Evolutionary conservation across 2,113 vertebrate genomes (phyloP), one percentile per base, ranked within the genome.

Genomic region (Gallinago undulata): DNA sequence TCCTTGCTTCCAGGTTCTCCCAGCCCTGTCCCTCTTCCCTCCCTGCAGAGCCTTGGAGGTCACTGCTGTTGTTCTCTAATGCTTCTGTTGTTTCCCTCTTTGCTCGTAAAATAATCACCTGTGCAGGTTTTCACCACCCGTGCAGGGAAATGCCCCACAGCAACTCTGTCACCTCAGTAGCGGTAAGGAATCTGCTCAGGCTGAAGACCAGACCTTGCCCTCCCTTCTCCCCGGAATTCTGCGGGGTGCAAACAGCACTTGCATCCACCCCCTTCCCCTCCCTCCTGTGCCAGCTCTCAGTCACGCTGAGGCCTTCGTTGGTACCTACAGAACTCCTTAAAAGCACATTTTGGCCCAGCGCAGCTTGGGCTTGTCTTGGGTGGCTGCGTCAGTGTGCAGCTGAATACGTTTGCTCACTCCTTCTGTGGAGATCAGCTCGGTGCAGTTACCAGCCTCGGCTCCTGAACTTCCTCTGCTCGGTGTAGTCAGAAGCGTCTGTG

Each of bases 71-170:
- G 53, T 73, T 70, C 63, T 21, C 51, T 35, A 77, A 76, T 86
- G 51, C 51, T 70, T 62, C n/a, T 10, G 0, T 83, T 31, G 22
- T 67, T 81, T 56, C 14, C 51, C 39, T 14, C 43, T 75, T 87
- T 72, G 30, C 59, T 84, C 56, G 18, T 53, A 75, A 84, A 92
- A 68, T 21, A n/a, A 35, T 51, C 28, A 53, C 48, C 75, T 30
- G 39, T 19, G 28, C 5, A 12, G n/a, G n/a, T 7, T 83, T 86
- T 82, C 70, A 57, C 1, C 1, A 10, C 39, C 31, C 59, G 0
- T 85, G 68, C 70, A 57, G 33, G 53, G 35, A 59, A 84, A 87
- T 23, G 43, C 39, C 25, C 28, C n/a, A 25, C 18, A 66, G 39
- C 62, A 66, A 3, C 47, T 75, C 45, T 47, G 16, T 43, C 68